phyloP scores from a whole-genome alignment of 1,140 invertebrate species.

The Drosophila pallidifrons region DNA sequence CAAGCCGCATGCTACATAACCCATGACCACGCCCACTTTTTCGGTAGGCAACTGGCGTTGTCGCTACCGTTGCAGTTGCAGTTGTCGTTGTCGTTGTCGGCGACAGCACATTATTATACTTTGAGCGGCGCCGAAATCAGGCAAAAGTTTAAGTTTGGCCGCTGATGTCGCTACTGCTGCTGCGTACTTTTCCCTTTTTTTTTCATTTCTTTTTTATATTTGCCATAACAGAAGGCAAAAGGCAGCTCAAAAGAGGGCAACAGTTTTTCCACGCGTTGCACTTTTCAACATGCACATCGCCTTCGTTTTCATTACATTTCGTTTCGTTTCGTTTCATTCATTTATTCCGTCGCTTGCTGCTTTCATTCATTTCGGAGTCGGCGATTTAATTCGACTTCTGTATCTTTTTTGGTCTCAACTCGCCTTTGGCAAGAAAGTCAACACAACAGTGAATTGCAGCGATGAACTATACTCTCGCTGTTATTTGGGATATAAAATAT shows the following conservation, averaged over 20 bases:
- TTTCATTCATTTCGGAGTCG: conserved; percentile 75
- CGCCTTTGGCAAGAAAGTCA: conserved; percentile 15
- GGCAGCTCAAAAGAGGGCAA: conserved; percentile 47
- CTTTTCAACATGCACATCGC: conserved; percentile 55
- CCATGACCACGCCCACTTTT: conserved; percentile 48
- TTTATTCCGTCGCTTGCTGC: conserved; percentile 70
- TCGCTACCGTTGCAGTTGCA: conserved; percentile 9
- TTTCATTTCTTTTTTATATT: conserved; percentile 43
- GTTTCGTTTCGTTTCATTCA: conserved; percentile 64
- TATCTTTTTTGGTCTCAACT: conserved; percentile 16
- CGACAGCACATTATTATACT: conserved; percentile 74
- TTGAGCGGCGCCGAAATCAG: conserved; percentile 75
- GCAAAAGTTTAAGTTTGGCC: conserved; percentile 62
- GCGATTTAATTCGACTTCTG: conserved; percentile 73
- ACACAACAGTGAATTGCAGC: neutral
- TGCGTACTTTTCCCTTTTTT: conserved; percentile 8
- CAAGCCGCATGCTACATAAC: conserved; percentile 57
- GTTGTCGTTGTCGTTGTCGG: conserved; percentile 30
- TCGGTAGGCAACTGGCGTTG: conserved; percentile 21
- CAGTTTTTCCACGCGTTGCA: conserved; percentile 61
- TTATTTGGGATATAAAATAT: neutral
- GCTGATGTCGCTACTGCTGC: conserved; percentile 5
- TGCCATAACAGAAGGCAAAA: conserved; percentile 61
- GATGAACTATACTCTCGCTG: neutral
- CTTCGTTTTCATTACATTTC: conserved; percentile 69